Evolutionary conservation across 2,797 vertebrate genomes (phyloP), one percentile per base, ranked within the genome.

Genomic region (Urocyon cinereoargenteus): DNA sequence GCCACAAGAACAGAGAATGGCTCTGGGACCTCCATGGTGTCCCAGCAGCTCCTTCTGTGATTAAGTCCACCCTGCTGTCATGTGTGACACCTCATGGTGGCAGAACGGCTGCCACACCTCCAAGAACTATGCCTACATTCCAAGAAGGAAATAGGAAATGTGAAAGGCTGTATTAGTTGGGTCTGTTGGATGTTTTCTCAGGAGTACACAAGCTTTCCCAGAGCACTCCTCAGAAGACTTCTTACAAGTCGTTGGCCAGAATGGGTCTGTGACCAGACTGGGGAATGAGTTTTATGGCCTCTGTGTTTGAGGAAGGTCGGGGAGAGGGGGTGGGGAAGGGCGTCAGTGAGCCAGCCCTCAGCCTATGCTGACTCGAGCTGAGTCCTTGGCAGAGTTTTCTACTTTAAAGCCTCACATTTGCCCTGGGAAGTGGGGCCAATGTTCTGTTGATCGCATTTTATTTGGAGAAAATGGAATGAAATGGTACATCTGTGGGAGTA

Each of bases 401-500:
- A 78, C n/a, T 31, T 68, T 78, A 7, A 45, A 94, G 86, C 26
- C 72, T 70, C 62, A 61, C 26, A 21, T n/a, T n/a, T 16, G 22
- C 24, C 83, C 28, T 28, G 45, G 28, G 45, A 28, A 36, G 3
- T 57, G 55, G 73, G 12, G 21, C 57, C 3, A 0, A 31, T 31
- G 12, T 86, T 73, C 40, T 79, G 55, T 5, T 5, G 4, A 21
- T 6, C 26, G n/a, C 59, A 10, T 66, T 84, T 84, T 49, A 26
- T 70, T 79, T 61, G 62, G 55, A 53, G 61, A n/a, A 68, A 26
- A 9, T 14, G 24, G n/a, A 79, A 53, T 61, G 68, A 26, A n/a
- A 26, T 0, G 72, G 77, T 3, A 0, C 21, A 21, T 31, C 57
- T 31, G 45, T 4, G 5, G 59, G 28, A 36, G 31, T 7, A 26